Conservation (phyloP, 1,140 invertebrate genomes). For the Nasonia giraulti region DNA sequence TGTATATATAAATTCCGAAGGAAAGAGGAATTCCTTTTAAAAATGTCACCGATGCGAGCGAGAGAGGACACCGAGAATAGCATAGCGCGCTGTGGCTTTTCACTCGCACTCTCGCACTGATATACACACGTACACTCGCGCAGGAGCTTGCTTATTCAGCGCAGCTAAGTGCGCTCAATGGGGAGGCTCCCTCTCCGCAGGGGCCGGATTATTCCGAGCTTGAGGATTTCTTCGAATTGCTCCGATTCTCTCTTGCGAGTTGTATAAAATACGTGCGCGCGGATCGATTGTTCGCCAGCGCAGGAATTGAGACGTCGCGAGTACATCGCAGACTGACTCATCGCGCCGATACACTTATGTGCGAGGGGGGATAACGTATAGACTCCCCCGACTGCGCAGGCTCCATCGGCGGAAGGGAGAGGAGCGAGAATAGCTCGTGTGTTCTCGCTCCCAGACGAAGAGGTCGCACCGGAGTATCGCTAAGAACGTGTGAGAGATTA, state of each 20-base stretch:
- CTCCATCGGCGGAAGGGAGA: background rate
- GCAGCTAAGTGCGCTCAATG: background rate
- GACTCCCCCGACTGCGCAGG: background rate
- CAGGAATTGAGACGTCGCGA: background rate
- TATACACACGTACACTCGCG: background rate
- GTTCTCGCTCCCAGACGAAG: background rate
- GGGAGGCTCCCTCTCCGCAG: too few relatives aligned
- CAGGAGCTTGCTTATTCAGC: background rate
- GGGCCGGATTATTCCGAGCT: too few relatives aligned
- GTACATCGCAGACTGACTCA: background rate
- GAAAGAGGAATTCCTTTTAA: conserved; percentile 20
- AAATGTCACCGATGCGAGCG: conserved; percentile 2
- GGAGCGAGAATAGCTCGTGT: background rate
- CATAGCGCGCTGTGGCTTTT: background rate
- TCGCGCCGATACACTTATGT: background rate
- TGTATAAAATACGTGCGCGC: too few relatives aligned
- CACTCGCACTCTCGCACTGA: background rate
- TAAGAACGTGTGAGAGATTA: background rate
- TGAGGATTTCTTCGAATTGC: too few relatives aligned
- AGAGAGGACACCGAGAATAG: conserved; percentile 11
- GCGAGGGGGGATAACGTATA: background rate
- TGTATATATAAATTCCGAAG: conserved; percentile 13
- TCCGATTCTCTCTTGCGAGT: too few relatives aligned
- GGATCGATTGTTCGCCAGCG: background rate
- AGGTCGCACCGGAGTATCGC: too few relatives aligned